Base-by-base conservation (phyloP, 1,140 invertebrate species). In the Aphelinus atriplicis region DNA sequence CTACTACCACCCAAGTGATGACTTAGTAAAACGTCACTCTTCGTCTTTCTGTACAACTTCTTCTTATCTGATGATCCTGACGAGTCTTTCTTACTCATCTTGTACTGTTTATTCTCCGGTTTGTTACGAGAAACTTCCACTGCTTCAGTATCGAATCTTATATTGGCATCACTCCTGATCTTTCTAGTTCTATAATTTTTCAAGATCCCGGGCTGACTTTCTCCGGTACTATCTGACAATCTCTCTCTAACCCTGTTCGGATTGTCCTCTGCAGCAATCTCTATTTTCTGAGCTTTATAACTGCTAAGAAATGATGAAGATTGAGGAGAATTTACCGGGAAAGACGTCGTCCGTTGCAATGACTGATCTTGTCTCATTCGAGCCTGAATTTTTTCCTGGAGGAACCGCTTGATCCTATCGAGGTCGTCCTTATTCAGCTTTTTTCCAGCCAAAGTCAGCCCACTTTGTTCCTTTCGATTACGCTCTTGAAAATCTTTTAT, bases 41-140 rank as follows among this genome's bases (percentile, higher is more conserved):
- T 86, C 4, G 84, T 86, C 69, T 85, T 85, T 45, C 83, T 80
- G 48, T 85, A 86, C 2, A 81, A 9, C 42, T 85, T 86, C 45
- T 79, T 77, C 65, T 64, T 78, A 4, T 82, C 80, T 6, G 73
- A 71, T 9, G 7, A 10, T 55, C 61, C 58, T 4, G 72, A 64
- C 64, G 77, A 67, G 57, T 61, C 75, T 72, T 81, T 71, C 45
- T 77, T 71, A 2, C 55, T 53, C 7, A 76, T 45, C 42, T 57
- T 73, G 4, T 71, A 61, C 26, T 66, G 50, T n/a, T 51, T 46
- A 60, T 45, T 9, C 7, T 60, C 58, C 42, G 43, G 45, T n/a
- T 6, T 9, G 45, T 64, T 71, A 47, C 48, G 70, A 10, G 46
- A 55, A 46, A 62, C 62, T 72, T 79, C 74, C 43, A 64, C 26